phyloP scores from a whole-genome alignment of 2,113 vertebrate species.

The Nothocercus julius region DNA sequence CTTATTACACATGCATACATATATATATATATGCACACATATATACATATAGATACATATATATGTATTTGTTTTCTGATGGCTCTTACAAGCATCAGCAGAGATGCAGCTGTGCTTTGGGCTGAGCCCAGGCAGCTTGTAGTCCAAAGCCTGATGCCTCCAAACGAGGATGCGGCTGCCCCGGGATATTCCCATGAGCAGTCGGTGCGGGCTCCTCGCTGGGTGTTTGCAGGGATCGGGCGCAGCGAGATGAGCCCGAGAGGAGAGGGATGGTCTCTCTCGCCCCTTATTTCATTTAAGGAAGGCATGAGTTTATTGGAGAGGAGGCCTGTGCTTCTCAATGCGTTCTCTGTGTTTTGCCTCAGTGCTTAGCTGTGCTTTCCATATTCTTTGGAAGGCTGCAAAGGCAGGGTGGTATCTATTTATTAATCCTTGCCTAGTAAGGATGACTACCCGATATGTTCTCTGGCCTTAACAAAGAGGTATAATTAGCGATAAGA shows the following conservation, averaged over 20 bases:
- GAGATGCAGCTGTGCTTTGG: fast-evolving
- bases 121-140: fast-evolving
- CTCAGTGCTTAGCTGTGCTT: not conserved
- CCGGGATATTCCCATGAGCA: not conserved
- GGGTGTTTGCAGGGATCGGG: not conserved
- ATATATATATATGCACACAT: too few relatives aligned
- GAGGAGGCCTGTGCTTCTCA: not conserved
- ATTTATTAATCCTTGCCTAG: constrained; percentile 61
- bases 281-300: constrained; percentile 6
- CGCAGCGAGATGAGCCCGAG: not conserved
- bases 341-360: not conserved
- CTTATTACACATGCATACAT: not conserved
- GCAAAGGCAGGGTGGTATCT: not conserved
- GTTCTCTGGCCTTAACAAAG: constrained; percentile 63
- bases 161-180: not conserved
- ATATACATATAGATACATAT: not conserved
- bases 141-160: not conserved
- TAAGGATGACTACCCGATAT: constrained; percentile 60
- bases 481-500: constrained; percentile 66
- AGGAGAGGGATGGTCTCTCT: not conserved
- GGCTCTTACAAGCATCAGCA: not conserved
- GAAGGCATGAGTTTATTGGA: constrained; percentile 15
- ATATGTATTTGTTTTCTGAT: not conserved
- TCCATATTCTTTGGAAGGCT: not conserved
- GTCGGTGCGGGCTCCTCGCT: not conserved